Conservation (phyloP, 2,888 invertebrate genomes). For the Falcaria lacertinaria region DNA sequence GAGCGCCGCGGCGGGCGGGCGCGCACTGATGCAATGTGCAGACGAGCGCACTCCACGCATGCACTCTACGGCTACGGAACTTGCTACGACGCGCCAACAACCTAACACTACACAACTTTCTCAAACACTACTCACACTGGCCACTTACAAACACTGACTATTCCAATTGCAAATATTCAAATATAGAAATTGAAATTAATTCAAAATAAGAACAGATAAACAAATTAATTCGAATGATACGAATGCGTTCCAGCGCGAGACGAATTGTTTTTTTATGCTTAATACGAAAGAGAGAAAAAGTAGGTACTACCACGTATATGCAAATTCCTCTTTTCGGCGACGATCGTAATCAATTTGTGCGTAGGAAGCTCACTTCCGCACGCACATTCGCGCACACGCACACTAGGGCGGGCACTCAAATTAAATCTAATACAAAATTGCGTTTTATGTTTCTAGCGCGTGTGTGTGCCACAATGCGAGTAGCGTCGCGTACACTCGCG, state of each 20-base stretch:
- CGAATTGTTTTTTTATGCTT: slow-evolving; percentile 46
- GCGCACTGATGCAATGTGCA: slow-evolving; percentile 44
- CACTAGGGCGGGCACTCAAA: slow-evolving; percentile 52
- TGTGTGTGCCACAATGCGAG: slow-evolving; percentile 71
- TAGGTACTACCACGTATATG: slow-evolving; percentile 60
- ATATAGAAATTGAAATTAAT: slow-evolving; percentile 8
- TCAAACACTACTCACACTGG: slow-evolving; percentile 47
- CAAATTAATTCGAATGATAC: slow-evolving; percentile 38
- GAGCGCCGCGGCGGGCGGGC: slow-evolving; percentile 70
- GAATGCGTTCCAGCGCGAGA: slow-evolving; percentile 40
- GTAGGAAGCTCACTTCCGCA: slow-evolving; percentile 54
- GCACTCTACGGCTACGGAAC: slow-evolving; percentile 39
- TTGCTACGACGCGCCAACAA: slow-evolving; percentile 14
- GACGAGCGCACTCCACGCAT: slow-evolving; percentile 24
- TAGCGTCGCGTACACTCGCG: slow-evolving; percentile 60
- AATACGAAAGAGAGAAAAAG: slow-evolving; percentile 28
- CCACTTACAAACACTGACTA: slow-evolving; percentile 11
- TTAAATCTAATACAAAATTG: slow-evolving; percentile 80
- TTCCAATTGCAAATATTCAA: neutral
- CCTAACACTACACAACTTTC: slow-evolving; percentile 38
- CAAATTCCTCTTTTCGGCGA: slow-evolving; percentile 72
- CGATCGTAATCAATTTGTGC: slow-evolving; percentile 78
- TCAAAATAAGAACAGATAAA: slow-evolving; percentile 23
- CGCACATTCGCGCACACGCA: slow-evolving; percentile 48
- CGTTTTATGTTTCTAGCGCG: slow-evolving; percentile 76